Conservation (phyloP, 1,140 invertebrate genomes). For the Scaptomyza montana region DNA sequence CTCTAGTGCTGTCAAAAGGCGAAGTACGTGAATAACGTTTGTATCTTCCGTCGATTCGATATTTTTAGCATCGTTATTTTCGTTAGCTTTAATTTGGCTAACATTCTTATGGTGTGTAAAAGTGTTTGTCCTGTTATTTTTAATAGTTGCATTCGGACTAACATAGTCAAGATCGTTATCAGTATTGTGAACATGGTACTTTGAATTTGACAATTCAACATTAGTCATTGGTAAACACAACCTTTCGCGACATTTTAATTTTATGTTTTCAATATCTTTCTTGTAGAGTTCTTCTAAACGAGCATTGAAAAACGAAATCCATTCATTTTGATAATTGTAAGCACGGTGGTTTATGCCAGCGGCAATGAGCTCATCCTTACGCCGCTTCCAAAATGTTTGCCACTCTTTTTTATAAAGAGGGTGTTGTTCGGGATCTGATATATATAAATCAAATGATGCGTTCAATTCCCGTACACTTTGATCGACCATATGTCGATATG, state of each 20-base stretch:
- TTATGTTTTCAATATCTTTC: conserved; percentile 82
- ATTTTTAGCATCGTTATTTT: not conserved
- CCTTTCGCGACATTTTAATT: conserved; percentile 79
- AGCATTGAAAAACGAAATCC: conserved; percentile 92
- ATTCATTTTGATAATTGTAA: conserved; percentile 93
- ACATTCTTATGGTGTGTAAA: not conserved
- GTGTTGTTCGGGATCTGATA: conserved; percentile 90
- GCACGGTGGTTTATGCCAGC: conserved; percentile 88
- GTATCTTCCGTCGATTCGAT: conserved; percentile 7
- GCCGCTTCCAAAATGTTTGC: conserved; percentile 90
- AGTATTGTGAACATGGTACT: conserved; percentile 61
- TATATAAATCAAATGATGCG: conserved; percentile 52
- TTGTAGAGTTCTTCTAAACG: conserved; percentile 90
- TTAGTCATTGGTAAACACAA: conserved; percentile 70
- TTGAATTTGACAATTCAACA: conserved; percentile 45
- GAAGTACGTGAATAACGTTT: conserved; percentile 86
- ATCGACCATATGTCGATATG: conserved; percentile 74
- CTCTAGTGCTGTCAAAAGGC: conserved; percentile 90
- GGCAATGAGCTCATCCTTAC: conserved; percentile 67
- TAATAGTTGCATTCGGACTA: not conserved
- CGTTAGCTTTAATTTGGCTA: not conserved
- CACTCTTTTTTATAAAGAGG: conserved; percentile 92
- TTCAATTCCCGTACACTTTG: conserved; percentile 67
- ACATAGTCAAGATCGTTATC: not conserved
- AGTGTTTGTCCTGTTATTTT: conserved; percentile 1